Evolutionary conservation across 2,797 vertebrate species (phyloP).

Genomic region (Hydrocynus forskahlii): DNA sequence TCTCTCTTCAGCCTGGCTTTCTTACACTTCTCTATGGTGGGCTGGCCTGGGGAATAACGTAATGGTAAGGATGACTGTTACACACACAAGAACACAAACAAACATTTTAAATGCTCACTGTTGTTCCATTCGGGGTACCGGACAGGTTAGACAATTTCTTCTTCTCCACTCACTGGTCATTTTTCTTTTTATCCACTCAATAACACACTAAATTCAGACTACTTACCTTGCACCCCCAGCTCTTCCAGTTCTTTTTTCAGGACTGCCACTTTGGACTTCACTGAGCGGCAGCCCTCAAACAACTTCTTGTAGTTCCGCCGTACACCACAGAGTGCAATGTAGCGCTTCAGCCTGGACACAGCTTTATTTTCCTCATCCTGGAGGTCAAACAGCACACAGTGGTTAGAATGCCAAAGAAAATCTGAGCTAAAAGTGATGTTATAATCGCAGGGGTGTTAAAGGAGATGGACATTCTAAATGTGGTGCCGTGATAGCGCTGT

Average conservation of each 20-base stretch:
- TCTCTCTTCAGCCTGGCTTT: constrained; percentile 78
- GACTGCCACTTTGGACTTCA: constrained; percentile 72
- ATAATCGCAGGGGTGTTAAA: too few relatives aligned
- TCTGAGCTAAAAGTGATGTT: background rate
- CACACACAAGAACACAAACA: background rate
- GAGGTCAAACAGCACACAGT: background rate
- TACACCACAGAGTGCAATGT: constrained; percentile 84
- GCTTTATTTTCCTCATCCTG: constrained; percentile 74
- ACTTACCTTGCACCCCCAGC: constrained; percentile 80
- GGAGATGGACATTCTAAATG: too few relatives aligned
- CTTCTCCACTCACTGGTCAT: background rate
- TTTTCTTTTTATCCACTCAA: too few relatives aligned
- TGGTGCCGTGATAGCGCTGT: too few relatives aligned
- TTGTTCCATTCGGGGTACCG: background rate
- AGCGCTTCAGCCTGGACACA: constrained; percentile 82
- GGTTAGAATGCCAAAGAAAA: background rate
- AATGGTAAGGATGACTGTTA: background rate
- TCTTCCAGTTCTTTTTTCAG: constrained; percentile 83
- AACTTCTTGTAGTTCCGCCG: constrained; percentile 86
- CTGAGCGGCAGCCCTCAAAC: constrained; percentile 74
- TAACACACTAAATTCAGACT: background rate
- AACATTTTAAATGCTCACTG: background rate
- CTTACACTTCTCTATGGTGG: constrained; percentile 85
- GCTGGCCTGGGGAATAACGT: constrained; percentile 70
- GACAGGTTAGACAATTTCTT: background rate